A percentile compares a stretch with the other conserved stretches of the same genome.
Evolutionary conservation across 2,888 invertebrate genomes (phyloP).

Genomic region (Gryllus longicercus): DNA sequence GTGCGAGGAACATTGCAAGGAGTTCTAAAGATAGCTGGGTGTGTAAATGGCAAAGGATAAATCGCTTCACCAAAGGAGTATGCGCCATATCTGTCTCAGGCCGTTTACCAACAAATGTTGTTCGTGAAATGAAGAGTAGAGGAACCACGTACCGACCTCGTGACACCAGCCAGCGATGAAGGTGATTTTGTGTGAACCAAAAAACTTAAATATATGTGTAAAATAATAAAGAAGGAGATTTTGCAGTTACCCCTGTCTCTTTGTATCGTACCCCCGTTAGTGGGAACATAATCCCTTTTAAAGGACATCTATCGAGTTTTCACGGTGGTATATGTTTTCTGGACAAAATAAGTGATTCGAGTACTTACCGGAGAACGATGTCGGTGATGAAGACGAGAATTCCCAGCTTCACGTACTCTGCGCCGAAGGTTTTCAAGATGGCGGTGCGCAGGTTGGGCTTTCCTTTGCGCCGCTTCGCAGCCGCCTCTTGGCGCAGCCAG

Average conservation of each 20-base stretch:
- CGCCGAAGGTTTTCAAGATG: slow-evolving; percentile 33
- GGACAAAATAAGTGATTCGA: neutral
- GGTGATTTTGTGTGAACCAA: no score
- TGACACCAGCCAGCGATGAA: slow-evolving; percentile 80
- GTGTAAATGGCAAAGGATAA: slow-evolving; percentile 96
- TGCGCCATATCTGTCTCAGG: slow-evolving; percentile 97
- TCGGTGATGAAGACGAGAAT: slow-evolving; percentile 21
- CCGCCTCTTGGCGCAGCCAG: slow-evolving; percentile 32
- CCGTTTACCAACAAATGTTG: slow-evolving; percentile 78
- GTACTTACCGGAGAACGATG: slow-evolving; percentile 26
- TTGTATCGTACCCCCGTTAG: no score
- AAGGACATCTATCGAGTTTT: no score
- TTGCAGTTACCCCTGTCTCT: no score
- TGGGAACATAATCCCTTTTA: no score
- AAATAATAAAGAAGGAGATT: no score
- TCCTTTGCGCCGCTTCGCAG: slow-evolving; percentile 23
- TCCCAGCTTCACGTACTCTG: slow-evolving; percentile 28
- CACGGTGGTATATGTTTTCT: no score
- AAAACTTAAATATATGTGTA: no score
- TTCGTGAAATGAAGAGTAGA: slow-evolving; percentile 89
- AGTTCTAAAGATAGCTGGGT: slow-evolving; percentile 99
- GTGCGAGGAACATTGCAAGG: slow-evolving; percentile 56
- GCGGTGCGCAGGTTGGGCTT: slow-evolving; percentile 33
- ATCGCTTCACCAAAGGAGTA: slow-evolving; percentile 85
- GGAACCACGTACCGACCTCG: slow-evolving; percentile 84